These are phyloP conservation scores for Lytechinus pictus DNA, from an alignment of 35 echinoderm and acorn worm species.

Conservation along the genomic window DNA sequence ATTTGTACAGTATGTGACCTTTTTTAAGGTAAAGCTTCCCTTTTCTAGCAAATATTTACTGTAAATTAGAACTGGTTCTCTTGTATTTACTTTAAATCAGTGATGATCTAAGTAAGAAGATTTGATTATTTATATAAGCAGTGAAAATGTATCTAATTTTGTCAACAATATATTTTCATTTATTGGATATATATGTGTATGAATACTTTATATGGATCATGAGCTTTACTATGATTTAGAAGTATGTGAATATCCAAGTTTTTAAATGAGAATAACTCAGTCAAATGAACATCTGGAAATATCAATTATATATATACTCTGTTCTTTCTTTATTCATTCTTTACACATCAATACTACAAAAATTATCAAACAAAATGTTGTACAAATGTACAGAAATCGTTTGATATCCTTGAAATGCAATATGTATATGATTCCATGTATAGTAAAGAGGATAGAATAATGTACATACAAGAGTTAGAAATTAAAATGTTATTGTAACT, in stretches of 20 bases:
- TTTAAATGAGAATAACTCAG: not conserved
- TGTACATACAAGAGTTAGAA: not conserved
- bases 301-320: not conserved
- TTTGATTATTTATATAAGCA: not conserved
- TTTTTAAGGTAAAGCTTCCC: not conserved
- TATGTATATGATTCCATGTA: slow-evolving; percentile 20
- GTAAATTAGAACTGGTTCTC: not conserved
- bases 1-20: not conserved
- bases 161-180: not conserved
- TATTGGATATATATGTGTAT: not conserved
- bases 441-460: not conserved
- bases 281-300: not conserved
- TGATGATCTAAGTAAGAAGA: not conserved
- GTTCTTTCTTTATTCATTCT: not conserved
- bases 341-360: not conserved
- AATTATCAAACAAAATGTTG: not conserved
- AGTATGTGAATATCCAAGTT: not conserved
- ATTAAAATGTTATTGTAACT: not conserved
- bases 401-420: not conserved
- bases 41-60: not conserved
- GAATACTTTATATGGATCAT: not conserved
- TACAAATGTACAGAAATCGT: not conserved
- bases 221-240: not conserved
- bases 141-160: not conserved
- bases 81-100: not conserved